Evolutionary conservation across 2,113 vertebrate species (phyloP).

Genomic region (Solenodon paradoxus): DNA sequence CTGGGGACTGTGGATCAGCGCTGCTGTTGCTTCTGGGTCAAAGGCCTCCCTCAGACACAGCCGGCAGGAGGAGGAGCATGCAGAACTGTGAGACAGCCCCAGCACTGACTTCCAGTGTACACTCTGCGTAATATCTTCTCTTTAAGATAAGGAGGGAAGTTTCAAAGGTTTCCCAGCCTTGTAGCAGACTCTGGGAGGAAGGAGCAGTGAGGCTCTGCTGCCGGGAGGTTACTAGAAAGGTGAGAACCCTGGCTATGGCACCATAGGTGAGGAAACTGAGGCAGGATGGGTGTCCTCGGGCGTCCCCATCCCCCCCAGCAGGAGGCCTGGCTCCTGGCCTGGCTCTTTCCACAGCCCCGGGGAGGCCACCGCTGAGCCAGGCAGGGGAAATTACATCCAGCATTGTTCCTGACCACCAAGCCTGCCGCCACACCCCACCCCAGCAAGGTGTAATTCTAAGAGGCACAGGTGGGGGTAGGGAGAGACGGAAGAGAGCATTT

Average conservation of each 20-base stretch:
- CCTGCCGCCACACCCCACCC: not conserved
- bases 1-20: not conserved
- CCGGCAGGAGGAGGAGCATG: not conserved
- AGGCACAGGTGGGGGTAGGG: not conserved
- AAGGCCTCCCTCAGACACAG: not conserved
- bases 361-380: not conserved
- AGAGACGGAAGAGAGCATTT: not conserved
- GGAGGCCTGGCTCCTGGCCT: not conserved
- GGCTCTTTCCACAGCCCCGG: not conserved
- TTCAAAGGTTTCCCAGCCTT: not conserved
- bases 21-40: not conserved
- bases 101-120: not conserved
- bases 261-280: not conserved
- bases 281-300: not conserved
- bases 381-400: slow-evolving; percentile 15
- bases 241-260: not conserved
- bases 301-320: not conserved
- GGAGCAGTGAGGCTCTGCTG: not conserved
- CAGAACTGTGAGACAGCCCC: not conserved
- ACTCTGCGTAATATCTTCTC: not conserved
- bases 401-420: not conserved
- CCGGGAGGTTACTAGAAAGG: not conserved
- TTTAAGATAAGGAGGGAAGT: slow-evolving; percentile 4
- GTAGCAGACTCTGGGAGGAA: not conserved
- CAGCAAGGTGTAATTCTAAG: slow-evolving; percentile 32